Evolutionary conservation across 2,113 vertebrate genomes (phyloP).

Genomic region (Siphamia tubifer): DNA sequence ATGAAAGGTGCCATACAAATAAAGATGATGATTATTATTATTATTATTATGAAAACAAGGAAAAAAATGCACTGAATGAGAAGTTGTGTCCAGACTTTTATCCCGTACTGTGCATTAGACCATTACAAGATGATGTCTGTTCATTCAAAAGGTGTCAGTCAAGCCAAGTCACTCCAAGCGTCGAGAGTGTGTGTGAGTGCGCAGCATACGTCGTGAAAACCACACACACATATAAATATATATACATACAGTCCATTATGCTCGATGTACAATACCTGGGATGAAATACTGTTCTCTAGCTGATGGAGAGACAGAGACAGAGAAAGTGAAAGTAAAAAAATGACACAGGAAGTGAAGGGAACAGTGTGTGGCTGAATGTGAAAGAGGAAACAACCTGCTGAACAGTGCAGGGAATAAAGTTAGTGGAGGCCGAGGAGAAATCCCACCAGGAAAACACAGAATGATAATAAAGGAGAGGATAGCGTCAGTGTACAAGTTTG

Average conservation of each 20-base stretch:
- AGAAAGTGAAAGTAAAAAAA: constrained; percentile 76
- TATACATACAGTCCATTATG: constrained; percentile 37
- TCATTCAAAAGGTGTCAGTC: constrained; percentile 38
- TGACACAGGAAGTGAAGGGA: constrained; percentile 75
- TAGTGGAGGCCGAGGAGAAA: constrained; percentile 56
- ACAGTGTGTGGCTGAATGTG: neutral
- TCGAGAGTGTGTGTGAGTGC: constrained; percentile 1
- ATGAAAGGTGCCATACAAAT: no score
- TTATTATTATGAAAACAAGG: no score
- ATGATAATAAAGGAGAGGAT: constrained; percentile 82
- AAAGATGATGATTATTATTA: no score
- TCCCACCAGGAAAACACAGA: constrained; percentile 82
- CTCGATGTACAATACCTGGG: constrained; percentile 90
- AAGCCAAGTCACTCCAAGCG: constrained; percentile 34
- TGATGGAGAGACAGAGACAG: constrained; percentile 83
- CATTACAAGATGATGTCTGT: constrained; percentile 7
- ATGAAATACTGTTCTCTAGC: constrained; percentile 99
- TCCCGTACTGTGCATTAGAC: neutral
- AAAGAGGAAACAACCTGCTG: neutral
- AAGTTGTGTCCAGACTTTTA: no score
- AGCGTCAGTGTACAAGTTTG: neutral
- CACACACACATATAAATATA: constrained; percentile 13
- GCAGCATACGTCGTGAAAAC: constrained; percentile 2
- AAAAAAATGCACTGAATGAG: no score
- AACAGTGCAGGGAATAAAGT: constrained; percentile 39